Evolutionary conservation across 2,888 invertebrate species (phyloP).

Genomic region (Epinotia ramella): DNA sequence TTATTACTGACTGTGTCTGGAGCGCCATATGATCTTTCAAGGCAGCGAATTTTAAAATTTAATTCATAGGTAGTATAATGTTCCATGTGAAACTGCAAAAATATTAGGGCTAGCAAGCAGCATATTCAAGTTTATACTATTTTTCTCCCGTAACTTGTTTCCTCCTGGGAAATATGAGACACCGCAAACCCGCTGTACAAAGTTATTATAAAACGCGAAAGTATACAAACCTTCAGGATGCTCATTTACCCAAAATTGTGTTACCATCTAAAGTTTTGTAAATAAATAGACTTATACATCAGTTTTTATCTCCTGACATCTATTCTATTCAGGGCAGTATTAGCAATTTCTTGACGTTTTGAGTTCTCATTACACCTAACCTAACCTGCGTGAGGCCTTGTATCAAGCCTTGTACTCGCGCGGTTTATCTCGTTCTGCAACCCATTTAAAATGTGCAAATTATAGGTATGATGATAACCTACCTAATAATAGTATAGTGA

Average conservation of each 20-base stretch:
- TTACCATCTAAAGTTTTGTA: not conserved
- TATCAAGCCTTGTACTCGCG: not conserved
- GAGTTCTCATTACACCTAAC: slow-evolving; percentile 36
- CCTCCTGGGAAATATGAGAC: slow-evolving; percentile 27
- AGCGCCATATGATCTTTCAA: not conserved
- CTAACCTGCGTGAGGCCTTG: slow-evolving; percentile 12
- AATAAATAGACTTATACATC: not conserved
- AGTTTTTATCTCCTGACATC: not conserved
- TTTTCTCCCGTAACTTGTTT: slow-evolving; percentile 1
- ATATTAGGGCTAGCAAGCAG: not conserved
- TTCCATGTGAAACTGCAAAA: not conserved
- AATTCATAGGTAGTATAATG: not conserved
- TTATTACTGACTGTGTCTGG: no score
- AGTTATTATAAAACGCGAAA: slow-evolving; percentile 29
- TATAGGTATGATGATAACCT: no score
- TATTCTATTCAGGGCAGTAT: not conserved
- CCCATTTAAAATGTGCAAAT: no score
- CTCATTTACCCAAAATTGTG: not conserved
- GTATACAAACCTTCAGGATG: not conserved
- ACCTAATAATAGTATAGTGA: no score
- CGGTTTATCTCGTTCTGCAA: slow-evolving; percentile 9
- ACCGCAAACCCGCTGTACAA: slow-evolving; percentile 10
- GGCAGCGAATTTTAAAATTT: not conserved
- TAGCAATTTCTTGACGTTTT: slow-evolving; percentile 14
- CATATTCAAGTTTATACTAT: slow-evolving; percentile 1